Conservation (phyloP, 2,888 invertebrate genomes). For the Artemia sinica region DNA sequence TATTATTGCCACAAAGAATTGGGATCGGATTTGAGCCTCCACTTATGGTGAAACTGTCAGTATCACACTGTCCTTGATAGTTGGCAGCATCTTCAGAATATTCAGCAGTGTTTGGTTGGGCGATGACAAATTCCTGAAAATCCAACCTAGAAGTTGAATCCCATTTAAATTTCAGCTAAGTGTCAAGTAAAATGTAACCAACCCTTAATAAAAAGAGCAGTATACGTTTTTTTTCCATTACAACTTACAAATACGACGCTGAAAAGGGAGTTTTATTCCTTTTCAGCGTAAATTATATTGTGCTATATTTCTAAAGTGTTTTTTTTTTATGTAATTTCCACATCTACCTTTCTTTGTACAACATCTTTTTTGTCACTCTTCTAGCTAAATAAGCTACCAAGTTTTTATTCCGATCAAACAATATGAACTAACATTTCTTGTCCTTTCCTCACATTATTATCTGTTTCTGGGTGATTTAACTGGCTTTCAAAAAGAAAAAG, state of each 20-base stretch:
- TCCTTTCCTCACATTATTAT: neutral
- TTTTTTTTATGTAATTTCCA: too few species aligned
- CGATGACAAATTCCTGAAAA: constrained; percentile 18
- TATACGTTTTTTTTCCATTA: too few species aligned
- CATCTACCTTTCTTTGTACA: too few species aligned
- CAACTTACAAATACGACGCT: too few species aligned
- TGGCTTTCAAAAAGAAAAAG: neutral
- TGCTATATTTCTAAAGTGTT: too few species aligned
- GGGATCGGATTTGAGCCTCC: constrained; percentile 51
- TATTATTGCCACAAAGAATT: constrained; percentile 53
- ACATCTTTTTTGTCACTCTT: too few species aligned
- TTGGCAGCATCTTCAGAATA: neutral
- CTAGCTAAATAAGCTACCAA: too few species aligned
- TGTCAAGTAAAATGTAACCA: neutral
- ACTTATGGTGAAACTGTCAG: constrained; percentile 49
- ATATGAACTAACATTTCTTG: neutral
- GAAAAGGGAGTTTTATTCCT: too few species aligned
- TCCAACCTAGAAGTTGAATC: constrained; percentile 25
- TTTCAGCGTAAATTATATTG: too few species aligned
- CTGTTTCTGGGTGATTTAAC: neutral
- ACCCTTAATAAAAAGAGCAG: too few species aligned
- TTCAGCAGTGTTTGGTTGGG: constrained; percentile 18
- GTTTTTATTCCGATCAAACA: too few species aligned
- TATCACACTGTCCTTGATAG: constrained; percentile 42
- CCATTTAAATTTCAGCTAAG: neutral